Conservation (phyloP, 53 echinoderm and acorn worm species). For the Henricia sp. region DNA sequence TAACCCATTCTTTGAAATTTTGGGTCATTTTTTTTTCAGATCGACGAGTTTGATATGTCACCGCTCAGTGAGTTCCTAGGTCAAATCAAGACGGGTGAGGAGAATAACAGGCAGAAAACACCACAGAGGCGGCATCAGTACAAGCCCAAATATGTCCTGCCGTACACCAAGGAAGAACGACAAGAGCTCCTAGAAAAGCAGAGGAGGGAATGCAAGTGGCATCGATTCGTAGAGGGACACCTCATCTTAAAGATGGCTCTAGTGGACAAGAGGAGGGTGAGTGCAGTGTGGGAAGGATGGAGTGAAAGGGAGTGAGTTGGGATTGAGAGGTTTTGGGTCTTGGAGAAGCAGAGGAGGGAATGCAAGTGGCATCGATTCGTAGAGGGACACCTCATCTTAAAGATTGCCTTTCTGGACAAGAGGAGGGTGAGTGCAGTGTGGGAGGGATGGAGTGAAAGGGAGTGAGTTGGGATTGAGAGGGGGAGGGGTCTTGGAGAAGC, state of each 20-base stretch:
- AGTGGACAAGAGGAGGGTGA: constrained; percentile 94
- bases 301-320: too few species aligned
- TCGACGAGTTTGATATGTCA: constrained; percentile 86
- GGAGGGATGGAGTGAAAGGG: too few species aligned
- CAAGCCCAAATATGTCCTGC: constrained; percentile 81
- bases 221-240: constrained; percentile 93
- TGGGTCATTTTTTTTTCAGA: constrained; percentile 22
- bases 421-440: constrained; percentile 70
- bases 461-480: too few species aligned
- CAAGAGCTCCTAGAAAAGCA: constrained; percentile 75
- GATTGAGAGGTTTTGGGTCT: too few species aligned
- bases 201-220: constrained; percentile 88
- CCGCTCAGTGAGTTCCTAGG: constrained; percentile 79
- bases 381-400: constrained; percentile 87
- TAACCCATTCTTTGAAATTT: background rate
- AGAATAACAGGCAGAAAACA: constrained; percentile 57
- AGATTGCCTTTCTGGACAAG: constrained; percentile 92
- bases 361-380: constrained; percentile 95
- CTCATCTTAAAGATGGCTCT: constrained; percentile 94
- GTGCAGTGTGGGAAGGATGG: background rate
- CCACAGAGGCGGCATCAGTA: background rate
- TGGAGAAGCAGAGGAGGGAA: constrained; percentile 80
- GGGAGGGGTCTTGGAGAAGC: constrained; percentile 77
- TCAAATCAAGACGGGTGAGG: constrained; percentile 71
- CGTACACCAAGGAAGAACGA: constrained; percentile 71